Conservation (phyloP, 2,797 vertebrate species). For the Pseudochromis fuscus region DNA sequence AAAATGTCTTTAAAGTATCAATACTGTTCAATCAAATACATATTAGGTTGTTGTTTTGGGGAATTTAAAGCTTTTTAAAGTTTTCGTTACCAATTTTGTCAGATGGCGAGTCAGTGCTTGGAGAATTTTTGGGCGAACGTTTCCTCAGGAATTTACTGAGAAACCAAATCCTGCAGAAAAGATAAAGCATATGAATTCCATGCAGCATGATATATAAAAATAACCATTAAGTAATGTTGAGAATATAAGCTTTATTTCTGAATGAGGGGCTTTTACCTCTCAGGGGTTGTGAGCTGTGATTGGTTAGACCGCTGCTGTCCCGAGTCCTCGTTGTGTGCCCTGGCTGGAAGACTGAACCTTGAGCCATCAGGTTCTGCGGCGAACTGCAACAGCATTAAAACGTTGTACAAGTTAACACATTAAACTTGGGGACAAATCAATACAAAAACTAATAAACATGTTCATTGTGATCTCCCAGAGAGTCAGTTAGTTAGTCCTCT, state of each 20-base stretch:
- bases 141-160: conserved; percentile 78
- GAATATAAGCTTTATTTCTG: background rate
- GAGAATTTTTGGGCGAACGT: conserved; percentile 66
- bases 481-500: background rate
- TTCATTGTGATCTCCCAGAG: background rate
- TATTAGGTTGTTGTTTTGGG: too few relatives aligned
- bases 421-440: background rate
- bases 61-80: background rate
- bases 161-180: conserved; percentile 77
- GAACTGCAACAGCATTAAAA: conserved; percentile 46
- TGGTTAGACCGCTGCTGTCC: conserved; percentile 24
- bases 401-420: background rate
- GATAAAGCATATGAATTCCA: conserved; percentile 1
- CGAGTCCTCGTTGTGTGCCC: conserved; percentile 63
- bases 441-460: background rate
- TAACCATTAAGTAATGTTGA: background rate
- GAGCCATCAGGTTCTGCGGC: conserved; percentile 68
- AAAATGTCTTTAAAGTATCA: conserved; percentile 1
- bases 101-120: conserved; percentile 65
- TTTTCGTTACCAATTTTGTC: conserved; percentile 73
- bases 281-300: conserved; percentile 72
- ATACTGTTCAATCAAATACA: background rate
- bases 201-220: background rate
- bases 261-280: conserved; percentile 67
- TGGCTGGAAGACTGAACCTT: conserved; percentile 75